Conservation (phyloP, 2,797 vertebrate genomes). For the Poeciliopsis presidionis region DNA sequence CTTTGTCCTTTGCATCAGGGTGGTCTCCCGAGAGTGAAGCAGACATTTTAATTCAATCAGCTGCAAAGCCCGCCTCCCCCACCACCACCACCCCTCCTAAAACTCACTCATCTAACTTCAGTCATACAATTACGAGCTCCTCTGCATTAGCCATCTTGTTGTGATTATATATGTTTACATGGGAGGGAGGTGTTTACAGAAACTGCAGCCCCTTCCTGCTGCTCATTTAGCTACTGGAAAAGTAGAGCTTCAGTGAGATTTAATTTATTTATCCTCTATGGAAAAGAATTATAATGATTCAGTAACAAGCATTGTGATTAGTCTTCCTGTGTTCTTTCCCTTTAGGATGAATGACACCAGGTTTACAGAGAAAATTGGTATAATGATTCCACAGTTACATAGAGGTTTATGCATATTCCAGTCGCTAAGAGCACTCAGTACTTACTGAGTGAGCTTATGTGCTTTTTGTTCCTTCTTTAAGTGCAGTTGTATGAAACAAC, state of each 20-base stretch:
- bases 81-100: constrained; percentile 24
- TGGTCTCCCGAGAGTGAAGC: constrained; percentile 65
- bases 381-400: constrained; percentile 39
- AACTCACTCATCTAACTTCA: constrained; percentile 68
- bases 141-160: constrained; percentile 75
- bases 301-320: constrained; percentile 56
- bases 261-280: constrained; percentile 66
- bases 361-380: constrained; percentile 40
- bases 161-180: constrained; percentile 80
- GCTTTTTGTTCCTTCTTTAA: constrained; percentile 2
- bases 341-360: constrained; percentile 46
- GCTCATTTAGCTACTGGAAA: constrained; percentile 66
- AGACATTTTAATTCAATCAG: constrained; percentile 75
- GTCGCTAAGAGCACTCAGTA: not conserved
- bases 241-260: constrained; percentile 53
- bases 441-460: not conserved
- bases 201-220: constrained; percentile 56
- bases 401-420: constrained; percentile 15
- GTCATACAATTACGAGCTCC: constrained; percentile 70
- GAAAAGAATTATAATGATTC: constrained; percentile 62
- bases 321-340: constrained; percentile 42
- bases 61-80: constrained; percentile 40
- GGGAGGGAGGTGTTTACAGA: constrained; percentile 76
- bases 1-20: constrained; percentile 62
- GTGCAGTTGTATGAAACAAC: constrained; percentile 9